These are phyloP conservation scores for Zaprionus lachaisei DNA, from an alignment of 1,140 invertebrate species.

Conservation along the genomic window DNA sequence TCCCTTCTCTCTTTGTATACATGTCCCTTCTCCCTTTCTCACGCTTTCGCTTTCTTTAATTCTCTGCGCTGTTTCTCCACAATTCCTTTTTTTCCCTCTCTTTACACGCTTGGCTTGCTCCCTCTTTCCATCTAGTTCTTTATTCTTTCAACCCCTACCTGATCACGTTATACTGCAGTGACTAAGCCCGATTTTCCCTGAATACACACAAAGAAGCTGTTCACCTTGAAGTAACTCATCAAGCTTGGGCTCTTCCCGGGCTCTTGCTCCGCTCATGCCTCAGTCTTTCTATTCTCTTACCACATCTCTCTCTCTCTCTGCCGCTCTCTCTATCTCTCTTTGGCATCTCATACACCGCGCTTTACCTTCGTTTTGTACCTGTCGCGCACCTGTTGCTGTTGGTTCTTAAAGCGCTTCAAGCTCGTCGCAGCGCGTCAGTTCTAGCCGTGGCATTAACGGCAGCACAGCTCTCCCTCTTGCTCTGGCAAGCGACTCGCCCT, in stretches of 20 bases:
- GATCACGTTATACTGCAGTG: not conserved
- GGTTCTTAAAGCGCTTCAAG: constrained; percentile 74
- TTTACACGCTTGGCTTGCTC: not conserved
- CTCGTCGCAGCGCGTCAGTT: constrained; percentile 57
- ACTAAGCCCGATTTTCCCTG: not conserved
- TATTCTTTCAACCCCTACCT: not conserved
- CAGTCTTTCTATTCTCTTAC: not conserved
- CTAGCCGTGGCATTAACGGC: constrained; percentile 75
- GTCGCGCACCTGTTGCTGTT: constrained; percentile 11
- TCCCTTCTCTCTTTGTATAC: not conserved
- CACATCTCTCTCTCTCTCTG: not conserved
- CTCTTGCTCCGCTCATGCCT: not conserved
- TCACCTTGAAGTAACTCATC: not conserved
- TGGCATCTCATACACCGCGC: not conserved
- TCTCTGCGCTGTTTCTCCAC: not conserved
- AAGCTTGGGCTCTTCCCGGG: not conserved
- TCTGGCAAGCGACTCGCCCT: not conserved
- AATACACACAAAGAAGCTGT: not conserved
- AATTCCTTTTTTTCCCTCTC: not conserved
- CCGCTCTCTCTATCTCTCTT: not conserved
- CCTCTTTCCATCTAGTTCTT: not conserved
- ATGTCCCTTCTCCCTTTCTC: not conserved
- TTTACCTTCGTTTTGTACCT: constrained; percentile 23
- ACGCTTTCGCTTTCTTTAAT: not conserved
- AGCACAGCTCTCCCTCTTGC: constrained; percentile 52